phyloP scores from a whole-genome alignment of 2,888 invertebrate genomes.

The Scaptomyza reducta region DNA sequence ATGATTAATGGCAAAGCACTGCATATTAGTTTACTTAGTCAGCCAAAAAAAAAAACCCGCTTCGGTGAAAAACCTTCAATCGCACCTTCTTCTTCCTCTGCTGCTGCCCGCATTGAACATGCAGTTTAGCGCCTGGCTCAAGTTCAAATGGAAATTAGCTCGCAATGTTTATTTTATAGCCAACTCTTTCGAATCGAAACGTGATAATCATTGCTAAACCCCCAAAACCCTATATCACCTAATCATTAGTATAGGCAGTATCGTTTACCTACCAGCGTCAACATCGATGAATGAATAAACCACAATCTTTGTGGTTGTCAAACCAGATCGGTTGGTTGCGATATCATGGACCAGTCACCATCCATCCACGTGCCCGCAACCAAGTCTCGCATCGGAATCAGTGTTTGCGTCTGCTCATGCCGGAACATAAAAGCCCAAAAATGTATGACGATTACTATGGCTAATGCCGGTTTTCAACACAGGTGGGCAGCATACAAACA shows the following conservation, averaged over 20 bases:
- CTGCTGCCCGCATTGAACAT: slow-evolving; percentile 54
- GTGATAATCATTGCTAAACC: slow-evolving; percentile 67
- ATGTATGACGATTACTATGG: slow-evolving; percentile 68
- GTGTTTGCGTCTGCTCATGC: slow-evolving; percentile 47
- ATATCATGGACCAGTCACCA: slow-evolving; percentile 47
- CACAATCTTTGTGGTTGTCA: slow-evolving; percentile 40
- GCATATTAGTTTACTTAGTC: slow-evolving; percentile 35
- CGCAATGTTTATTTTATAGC: slow-evolving; percentile 48
- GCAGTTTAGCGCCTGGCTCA: slow-evolving; percentile 69
- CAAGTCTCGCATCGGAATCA: slow-evolving; percentile 24
- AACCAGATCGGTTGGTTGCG: slow-evolving; percentile 47
- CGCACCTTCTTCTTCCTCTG: slow-evolving; percentile 31
- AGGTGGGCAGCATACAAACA: slow-evolving; percentile 58
- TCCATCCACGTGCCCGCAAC: slow-evolving; percentile 53
- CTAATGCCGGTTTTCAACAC: slow-evolving; percentile 56
- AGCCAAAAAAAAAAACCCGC: slow-evolving; percentile 53
- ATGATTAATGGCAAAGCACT: slow-evolving; percentile 43
- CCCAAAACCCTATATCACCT: slow-evolving; percentile 16
- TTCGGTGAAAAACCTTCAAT: slow-evolving; percentile 59
- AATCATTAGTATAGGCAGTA: slow-evolving; percentile 15
- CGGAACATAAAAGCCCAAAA: slow-evolving; percentile 73
- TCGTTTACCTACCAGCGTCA: slow-evolving; percentile 4
- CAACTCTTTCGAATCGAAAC: slow-evolving; percentile 54
- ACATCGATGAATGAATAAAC: slow-evolving; percentile 68
- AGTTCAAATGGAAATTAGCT: slow-evolving; percentile 69